phyloP scores from a whole-genome alignment of 92 coral and sea anemone genomes.

The Epizoanthus rinbou region DNA sequence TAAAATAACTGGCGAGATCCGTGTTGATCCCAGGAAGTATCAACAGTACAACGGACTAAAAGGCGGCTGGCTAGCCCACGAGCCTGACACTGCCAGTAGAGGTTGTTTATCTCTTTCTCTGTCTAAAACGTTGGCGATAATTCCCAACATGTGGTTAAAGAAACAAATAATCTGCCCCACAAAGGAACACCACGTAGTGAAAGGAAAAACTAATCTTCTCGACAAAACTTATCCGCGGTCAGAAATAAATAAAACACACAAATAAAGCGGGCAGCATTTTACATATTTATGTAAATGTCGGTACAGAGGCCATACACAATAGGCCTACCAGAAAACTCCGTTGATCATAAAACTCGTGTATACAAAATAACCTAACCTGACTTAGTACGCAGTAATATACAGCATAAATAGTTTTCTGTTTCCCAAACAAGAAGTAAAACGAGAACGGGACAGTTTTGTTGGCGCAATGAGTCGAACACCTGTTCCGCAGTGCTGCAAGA shows the following conservation, averaged over 20 bases:
- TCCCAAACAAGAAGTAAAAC: neutral
- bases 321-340: neutral
- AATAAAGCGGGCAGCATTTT: constrained; percentile 4
- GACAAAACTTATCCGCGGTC: neutral
- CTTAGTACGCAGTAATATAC: neutral
- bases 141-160: no score
- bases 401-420: constrained; percentile 4
- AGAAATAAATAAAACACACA: neutral
- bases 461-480: constrained; percentile 15
- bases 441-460: neutral
- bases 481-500: neutral
- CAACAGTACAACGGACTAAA: no score
- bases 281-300: constrained; percentile 21
- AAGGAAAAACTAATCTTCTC: neutral
- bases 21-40: no score
- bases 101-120: no score
- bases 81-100: no score
- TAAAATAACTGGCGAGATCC: no score
- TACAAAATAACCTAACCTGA: constrained; percentile 11
- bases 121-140: no score
- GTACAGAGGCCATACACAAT: neutral
- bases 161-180: neutral
- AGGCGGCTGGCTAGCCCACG: no score
- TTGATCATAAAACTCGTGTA: neutral
- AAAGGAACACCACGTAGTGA: no score